Evolutionary conservation across 2,888 invertebrate species (phyloP), one percentile per base, ranked within the genome.

Genomic region (Ophonus ardosiacus): DNA sequence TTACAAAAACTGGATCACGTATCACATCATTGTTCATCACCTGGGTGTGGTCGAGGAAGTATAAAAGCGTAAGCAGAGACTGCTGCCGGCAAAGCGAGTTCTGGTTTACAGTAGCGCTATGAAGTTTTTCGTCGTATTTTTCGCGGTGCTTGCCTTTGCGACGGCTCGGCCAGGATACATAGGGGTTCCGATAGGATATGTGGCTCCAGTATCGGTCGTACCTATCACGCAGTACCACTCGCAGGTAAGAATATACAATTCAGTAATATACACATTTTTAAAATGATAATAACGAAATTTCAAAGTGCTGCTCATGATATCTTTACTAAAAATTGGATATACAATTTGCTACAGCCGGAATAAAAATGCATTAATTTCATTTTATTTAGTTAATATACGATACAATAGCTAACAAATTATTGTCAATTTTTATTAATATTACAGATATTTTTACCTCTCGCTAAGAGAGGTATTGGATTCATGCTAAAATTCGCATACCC

Each of bases 201-300:
- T 81, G 5, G 83, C 81, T 5, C 80, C 85, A 5, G 78, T 88
- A 6, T 63, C 59, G 4, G 40, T 63, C 18, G 15, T 80, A 18
- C 61, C 59, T 0, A 10, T 74, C 59, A 89, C 88, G 81, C 90
- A 90, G 86, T 94, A 93, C 89, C 94, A 94, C 89, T 92, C 93
- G 68, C 94, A 95, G 43, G 43, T 51, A 51, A 13, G 1, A 10
- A 10, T 8, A 51, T 10, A 51, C 43, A 21, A 3, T 21, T 21
- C 21, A 21, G n/a, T n/a, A n/a, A n/a, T n/a, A n/a, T n/a, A n/a
- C n/a, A n/a, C n/a, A n/a, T n/a, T n/a, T n/a, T n/a, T n/a, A n/a
- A n/a, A n/a, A n/a, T n/a, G n/a, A n/a, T n/a, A n/a, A n/a, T n/a
- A n/a, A n/a, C n/a, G n/a, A n/a, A n/a, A n/a, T n/a, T n/a, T n/a